phyloP scores from a whole-genome alignment of 2,797 vertebrate species.

The Gastrophryne carolinensis region DNA sequence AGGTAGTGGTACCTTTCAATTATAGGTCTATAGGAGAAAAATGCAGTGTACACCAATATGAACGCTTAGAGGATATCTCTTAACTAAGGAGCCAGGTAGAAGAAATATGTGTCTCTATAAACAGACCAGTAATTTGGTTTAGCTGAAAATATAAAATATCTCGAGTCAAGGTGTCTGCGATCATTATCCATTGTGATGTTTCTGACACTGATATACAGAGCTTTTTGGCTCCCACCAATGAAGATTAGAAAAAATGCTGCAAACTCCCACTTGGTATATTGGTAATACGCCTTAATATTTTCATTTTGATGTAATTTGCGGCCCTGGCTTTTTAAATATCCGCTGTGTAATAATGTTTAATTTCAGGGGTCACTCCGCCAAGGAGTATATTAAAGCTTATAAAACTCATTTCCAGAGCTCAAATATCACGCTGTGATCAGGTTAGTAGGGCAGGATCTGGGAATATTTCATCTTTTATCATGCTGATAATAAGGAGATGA shows the following conservation, averaged over 20 bases:
- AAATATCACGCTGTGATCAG: slow-evolving; percentile 99
- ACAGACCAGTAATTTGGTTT: slow-evolving; percentile 86
- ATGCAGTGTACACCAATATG: slow-evolving; percentile 54
- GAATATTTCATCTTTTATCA: slow-evolving; percentile 99
- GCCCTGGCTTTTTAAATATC: slow-evolving; percentile 99
- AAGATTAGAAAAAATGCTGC: slow-evolving; percentile 60
- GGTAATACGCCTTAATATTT: slow-evolving; percentile 99
- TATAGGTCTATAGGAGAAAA: slow-evolving; percentile 53
- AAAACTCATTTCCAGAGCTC: slow-evolving; percentile 99
- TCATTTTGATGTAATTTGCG: slow-evolving; percentile 99
- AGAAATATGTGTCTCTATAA: slow-evolving; percentile 48
- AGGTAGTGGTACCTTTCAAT: slow-evolving; percentile 63
- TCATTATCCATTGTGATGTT: slow-evolving; percentile 89
- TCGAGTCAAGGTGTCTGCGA: slow-evolving; percentile 78
- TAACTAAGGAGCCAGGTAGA: slow-evolving; percentile 72
- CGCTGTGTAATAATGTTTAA: slow-evolving; percentile 99
- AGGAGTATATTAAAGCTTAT: slow-evolving; percentile 99
- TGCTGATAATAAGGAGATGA: slow-evolving; percentile 99
- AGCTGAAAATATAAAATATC: slow-evolving; percentile 83
- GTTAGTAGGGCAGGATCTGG: slow-evolving; percentile 99
- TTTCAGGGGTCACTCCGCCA: slow-evolving; percentile 99
- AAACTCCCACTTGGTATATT: slow-evolving; percentile 92
- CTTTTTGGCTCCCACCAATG: slow-evolving; percentile 65
- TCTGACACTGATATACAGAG: slow-evolving; percentile 74
- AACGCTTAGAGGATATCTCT: slow-evolving; percentile 58